Conservation (phyloP, 2,888 invertebrate species). For the Clusia tigrina region DNA sequence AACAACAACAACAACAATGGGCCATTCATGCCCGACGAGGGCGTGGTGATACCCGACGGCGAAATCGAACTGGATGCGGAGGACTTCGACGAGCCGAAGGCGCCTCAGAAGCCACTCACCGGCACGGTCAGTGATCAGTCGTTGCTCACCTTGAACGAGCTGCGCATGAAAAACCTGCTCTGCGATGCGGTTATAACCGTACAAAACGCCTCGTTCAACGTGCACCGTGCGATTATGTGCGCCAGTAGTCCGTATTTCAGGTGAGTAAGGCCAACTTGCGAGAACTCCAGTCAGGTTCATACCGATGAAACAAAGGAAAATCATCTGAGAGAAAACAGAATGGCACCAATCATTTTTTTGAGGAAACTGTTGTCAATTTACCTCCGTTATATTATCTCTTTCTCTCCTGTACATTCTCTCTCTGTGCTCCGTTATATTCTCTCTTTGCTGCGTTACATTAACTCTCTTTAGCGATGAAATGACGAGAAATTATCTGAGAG, state of each 20-base stretch:
- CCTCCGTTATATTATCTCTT: no score
- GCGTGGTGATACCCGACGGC: slow-evolving; percentile 34
- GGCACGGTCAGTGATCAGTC: slow-evolving; percentile 80
- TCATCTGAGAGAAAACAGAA: no score
- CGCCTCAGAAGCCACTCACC: slow-evolving; percentile 35
- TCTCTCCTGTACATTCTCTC: no score
- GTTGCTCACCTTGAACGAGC: slow-evolving; percentile 83
- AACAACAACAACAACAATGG: slow-evolving; percentile 34
- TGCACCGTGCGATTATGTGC: slow-evolving; percentile 86
- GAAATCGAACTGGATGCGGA: slow-evolving; percentile 26
- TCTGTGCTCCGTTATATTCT: no score
- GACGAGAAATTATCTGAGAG: no score
- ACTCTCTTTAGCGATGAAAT: no score
- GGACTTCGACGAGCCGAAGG: slow-evolving; percentile 30
- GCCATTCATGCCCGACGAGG: slow-evolving; percentile 44
- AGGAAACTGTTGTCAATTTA: no score
- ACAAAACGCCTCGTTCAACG: slow-evolving; percentile 84
- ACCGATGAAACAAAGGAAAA: no score
- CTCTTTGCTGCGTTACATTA: no score
- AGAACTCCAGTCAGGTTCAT: no score
- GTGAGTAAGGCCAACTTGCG: slow-evolving; percentile 68
- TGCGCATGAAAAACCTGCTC: slow-evolving; percentile 81
- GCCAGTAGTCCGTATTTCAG: slow-evolving; percentile 92
- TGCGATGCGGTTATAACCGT: slow-evolving; percentile 87
- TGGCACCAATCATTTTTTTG: no score